Evolutionary conservation across 2,113 vertebrate genomes (phyloP).

Genomic region (Paracanthobrama guichenoti): DNA sequence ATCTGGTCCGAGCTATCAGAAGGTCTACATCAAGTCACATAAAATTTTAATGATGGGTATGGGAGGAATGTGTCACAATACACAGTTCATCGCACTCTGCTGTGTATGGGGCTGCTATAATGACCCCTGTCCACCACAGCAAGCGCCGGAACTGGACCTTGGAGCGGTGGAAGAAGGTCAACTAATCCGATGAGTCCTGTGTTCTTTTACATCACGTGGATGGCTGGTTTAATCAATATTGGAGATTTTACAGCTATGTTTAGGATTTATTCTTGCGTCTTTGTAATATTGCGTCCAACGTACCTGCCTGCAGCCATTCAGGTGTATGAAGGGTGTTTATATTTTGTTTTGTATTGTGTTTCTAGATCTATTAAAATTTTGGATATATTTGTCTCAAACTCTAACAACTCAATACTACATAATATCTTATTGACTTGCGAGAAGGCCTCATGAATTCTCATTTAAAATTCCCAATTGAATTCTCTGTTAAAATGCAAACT

Average conservation of each 20-base stretch:
- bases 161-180: too few species aligned
- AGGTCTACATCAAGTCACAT: too few species aligned
- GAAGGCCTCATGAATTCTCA: conserved; percentile 8
- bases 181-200: too few species aligned
- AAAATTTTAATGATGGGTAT: too few species aligned
- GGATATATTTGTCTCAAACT: conserved; percentile 18
- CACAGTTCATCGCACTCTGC: too few species aligned
- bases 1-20: too few species aligned
- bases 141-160: too few species aligned
- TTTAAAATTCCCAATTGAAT: not conserved
- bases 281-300: not conserved
- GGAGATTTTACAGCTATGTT: not conserved
- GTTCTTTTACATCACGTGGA: too few species aligned
- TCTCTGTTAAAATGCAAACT: not conserved
- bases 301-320: not conserved
- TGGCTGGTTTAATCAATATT: not conserved
- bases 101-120: too few species aligned
- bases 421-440: conserved; percentile 22
- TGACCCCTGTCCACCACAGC: too few species aligned
- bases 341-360: not conserved
- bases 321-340: not conserved
- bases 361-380: not conserved
- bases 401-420: not conserved
- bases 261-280: not conserved
- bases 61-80: too few species aligned